phyloP scores from a whole-genome alignment of 2,888 invertebrate species.

The Smittia aterrima region DNA sequence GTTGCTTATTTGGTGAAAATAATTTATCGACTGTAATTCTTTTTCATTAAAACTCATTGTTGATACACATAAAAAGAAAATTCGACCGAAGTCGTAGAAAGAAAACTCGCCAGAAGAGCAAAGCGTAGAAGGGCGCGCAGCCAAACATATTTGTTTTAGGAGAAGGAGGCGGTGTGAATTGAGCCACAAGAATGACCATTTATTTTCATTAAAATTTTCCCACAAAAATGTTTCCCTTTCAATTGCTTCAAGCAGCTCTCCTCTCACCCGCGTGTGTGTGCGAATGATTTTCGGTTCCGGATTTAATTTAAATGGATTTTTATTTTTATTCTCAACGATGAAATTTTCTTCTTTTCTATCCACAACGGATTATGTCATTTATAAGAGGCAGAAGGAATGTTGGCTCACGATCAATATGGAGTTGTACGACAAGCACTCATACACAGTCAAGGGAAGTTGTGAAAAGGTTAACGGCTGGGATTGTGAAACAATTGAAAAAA shows the following conservation, averaged over 20 bases:
- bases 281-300: neutral
- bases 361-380: conserved; percentile 20
- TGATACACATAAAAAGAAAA: neutral
- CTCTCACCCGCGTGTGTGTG: neutral
- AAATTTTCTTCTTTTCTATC: neutral
- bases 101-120: neutral
- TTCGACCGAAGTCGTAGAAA: neutral
- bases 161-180: neutral
- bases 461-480: conserved; percentile 13
- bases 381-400: neutral
- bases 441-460: neutral
- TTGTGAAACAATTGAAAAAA: neutral
- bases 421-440: neutral
- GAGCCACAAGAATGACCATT: conserved; percentile 37
- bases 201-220: conserved; percentile 37
- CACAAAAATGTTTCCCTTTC: neutral
- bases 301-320: neutral
- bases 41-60: conserved; percentile 28
- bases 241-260: neutral
- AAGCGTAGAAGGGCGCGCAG: neutral
- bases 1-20: neutral
- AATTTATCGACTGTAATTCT: conserved; percentile 31
- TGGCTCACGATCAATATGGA: conserved; percentile 8
- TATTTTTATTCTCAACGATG: neutral
- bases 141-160: conserved; percentile 14